Evolutionary conservation across 1,140 invertebrate genomes (phyloP), one percentile per base, ranked within the genome.

Genomic region (Schlechtendalia chinensis): DNA sequence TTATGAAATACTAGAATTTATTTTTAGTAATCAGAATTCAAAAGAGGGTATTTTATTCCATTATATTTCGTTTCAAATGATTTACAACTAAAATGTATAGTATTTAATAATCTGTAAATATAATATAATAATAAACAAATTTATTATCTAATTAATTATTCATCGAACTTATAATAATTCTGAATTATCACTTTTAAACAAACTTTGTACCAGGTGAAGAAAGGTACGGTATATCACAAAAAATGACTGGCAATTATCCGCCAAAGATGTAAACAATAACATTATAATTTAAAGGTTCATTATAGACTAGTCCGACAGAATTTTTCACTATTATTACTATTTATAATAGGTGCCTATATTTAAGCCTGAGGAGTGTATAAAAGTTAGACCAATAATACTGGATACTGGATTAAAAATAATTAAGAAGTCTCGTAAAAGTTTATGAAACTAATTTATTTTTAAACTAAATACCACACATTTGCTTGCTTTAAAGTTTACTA

Each of bases 111-210:
- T 14, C 4, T 12, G 14, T 32, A n/a, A 65, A 39, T 22, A n/a
- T 19, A 45, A 45, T n/a, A 45, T n/a, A 47, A 22, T 24, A 24
- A 69, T 27, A 59, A n/a, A 27, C 22, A 10, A 24, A 24, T 50
- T 1, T 47, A 8, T 50, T 69, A 50, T 72, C 47, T 5, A 29
- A 72, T 71, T 54, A 54, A 54, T 72, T 72, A 53, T 1, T n/a
- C n/a, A 32, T 29, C 17, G 50, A 29, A 27, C 54, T 72, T 10
- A 72, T 72, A 32, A 72, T 4, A 29, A 12, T 29, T 19, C 50
- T 54, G 8, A 72, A 54, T 54, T 54, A 54, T n/a, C 24, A 72
- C 47, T 53, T 72, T 72, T 32, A 12, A 72, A 72, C 50, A 54
- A 72, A 54, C 17, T 17, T 72, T n/a, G 50, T 72, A 54, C 27